These are phyloP conservation scores for Pemphredon lugubris DNA, from an alignment of 2,888 invertebrate genomes.

Conservation along the genomic window DNA sequence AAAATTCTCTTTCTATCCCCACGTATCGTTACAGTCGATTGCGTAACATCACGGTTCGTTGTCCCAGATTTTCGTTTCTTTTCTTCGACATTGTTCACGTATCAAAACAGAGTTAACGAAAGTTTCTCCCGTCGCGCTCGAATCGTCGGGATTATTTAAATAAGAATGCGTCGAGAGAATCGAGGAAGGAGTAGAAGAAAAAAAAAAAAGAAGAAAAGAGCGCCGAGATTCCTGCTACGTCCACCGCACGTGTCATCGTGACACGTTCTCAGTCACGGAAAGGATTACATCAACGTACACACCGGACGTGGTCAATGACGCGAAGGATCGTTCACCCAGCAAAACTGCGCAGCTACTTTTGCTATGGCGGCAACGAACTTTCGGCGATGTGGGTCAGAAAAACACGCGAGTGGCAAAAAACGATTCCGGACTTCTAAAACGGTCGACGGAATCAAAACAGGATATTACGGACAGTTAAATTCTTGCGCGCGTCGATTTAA, in stretches of 20 bases:
- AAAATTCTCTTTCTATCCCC: too few species aligned
- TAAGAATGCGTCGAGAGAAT: too few species aligned
- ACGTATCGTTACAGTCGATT: too few species aligned
- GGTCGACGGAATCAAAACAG: background rate
- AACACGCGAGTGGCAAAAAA: slow-evolving; percentile 57
- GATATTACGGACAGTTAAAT: background rate
- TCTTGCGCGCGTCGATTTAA: too few species aligned
- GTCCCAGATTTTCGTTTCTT: too few species aligned
- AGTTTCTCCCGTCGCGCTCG: background rate
- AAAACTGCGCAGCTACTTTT: slow-evolving; percentile 50
- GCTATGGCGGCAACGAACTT: slow-evolving; percentile 76
- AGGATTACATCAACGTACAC: slow-evolving; percentile 42
- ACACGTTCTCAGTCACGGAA: slow-evolving; percentile 2
- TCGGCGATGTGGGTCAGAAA: slow-evolving; percentile 77
- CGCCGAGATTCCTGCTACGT: background rate
- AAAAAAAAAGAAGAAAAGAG: background rate
- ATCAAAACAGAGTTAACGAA: slow-evolving; percentile 19
- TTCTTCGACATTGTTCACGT: too few species aligned
- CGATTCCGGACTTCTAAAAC: background rate
- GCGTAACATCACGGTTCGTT: slow-evolving; percentile 7
- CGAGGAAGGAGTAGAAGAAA: background rate
- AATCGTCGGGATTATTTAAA: too few species aligned
- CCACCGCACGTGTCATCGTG: slow-evolving; percentile 19
- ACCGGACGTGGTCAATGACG: slow-evolving; percentile 33
- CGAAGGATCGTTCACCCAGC: slow-evolving; percentile 52